Evolutionary conservation across 1,140 invertebrate genomes (phyloP).

Genomic region (Cecropterus lyciades): DNA sequence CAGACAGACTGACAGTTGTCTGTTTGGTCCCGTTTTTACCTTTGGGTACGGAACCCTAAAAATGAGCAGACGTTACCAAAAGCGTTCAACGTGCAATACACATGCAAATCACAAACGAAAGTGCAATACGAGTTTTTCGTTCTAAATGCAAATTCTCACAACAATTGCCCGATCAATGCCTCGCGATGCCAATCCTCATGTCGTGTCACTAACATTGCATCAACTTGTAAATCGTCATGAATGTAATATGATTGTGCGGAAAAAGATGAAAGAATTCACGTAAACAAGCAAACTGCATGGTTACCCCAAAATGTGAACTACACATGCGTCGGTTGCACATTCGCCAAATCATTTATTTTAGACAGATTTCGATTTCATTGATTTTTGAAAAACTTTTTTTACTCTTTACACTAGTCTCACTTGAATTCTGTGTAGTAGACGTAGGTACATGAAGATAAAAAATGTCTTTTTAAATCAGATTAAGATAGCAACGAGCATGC

Average conservation of each 20-base stretch:
- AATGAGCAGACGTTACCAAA: not conserved
- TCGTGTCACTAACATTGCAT: constrained; percentile 21
- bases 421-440: no score
- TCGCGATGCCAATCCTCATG: constrained; percentile 10
- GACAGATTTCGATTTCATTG: not conserved
- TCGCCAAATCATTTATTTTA: constrained; percentile 21
- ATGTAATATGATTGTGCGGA: constrained; percentile 11
- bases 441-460: no score
- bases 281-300: constrained; percentile 19
- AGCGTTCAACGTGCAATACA: constrained; percentile 2
- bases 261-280: constrained; percentile 3
- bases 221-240: constrained; percentile 17
- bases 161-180: constrained; percentile 28
- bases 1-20: no score
- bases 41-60: no score
- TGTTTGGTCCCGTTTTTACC: no score
- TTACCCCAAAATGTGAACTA: constrained; percentile 26
- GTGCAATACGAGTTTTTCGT: constrained; percentile 29
- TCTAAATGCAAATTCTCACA: constrained; percentile 39
- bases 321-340: constrained; percentile 11
- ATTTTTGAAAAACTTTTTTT: no score
- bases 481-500: no score
- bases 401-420: no score
- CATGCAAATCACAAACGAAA: constrained; percentile 25
- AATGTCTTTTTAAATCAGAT: no score